Evolutionary conservation across 2,113 vertebrate species (phyloP).

Genomic region (Mesitornis unicolor): DNA sequence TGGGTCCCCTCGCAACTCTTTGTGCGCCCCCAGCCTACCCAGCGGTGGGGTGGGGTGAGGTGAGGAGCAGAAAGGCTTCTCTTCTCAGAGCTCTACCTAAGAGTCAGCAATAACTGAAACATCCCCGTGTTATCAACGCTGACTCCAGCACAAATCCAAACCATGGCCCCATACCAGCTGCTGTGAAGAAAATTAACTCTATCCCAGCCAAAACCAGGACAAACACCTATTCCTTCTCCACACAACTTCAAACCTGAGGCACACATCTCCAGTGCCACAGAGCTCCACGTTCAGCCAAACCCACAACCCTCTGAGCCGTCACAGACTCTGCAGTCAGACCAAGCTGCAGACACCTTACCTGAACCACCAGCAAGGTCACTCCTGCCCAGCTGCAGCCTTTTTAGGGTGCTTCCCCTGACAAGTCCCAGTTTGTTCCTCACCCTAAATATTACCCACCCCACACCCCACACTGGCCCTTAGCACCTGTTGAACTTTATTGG

Average conservation of each 20-base stretch:
- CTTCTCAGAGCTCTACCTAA: no score
- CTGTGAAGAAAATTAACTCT: no score
- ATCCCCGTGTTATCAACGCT: no score
- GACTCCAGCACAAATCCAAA: no score
- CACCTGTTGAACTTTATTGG: no score
- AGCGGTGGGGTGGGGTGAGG: no score
- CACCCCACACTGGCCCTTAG: neutral
- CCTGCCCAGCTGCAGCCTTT: neutral
- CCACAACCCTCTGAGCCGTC: rapidly evolving
- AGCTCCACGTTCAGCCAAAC: rapidly evolving
- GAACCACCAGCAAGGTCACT: neutral
- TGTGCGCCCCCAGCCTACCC: no score
- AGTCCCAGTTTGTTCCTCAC: neutral
- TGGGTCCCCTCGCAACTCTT: no score
- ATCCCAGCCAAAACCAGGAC: no score
- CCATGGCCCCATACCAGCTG: no score
- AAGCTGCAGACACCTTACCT: neutral
- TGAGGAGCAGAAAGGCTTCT: no score
- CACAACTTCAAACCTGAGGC: neutral
- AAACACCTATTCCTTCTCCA: neutral
- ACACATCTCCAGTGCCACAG: rapidly evolving
- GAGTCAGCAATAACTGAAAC: no score
- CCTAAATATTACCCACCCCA: neutral
- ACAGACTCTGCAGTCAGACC: neutral
- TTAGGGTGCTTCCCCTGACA: neutral